phyloP scores from a whole-genome alignment of 2,888 invertebrate genomes.

The Polylopha cassiicola region DNA sequence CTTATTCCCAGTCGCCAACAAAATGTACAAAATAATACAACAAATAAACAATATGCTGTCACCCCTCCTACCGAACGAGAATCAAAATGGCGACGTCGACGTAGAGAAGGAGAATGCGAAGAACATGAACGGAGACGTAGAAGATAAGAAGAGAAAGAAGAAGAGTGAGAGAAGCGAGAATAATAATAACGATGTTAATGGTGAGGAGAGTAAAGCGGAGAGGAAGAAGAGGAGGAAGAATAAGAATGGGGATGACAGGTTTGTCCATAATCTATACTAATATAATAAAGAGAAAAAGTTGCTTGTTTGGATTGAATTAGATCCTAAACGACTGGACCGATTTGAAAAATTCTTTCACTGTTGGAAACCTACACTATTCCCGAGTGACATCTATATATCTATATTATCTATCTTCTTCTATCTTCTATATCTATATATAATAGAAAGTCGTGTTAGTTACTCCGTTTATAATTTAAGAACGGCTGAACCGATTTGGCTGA shows the following conservation, averaged over 20 bases:
- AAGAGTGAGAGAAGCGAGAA: constrained; percentile 20
- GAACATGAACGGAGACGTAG: constrained; percentile 4
- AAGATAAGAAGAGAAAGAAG: constrained; percentile 27
- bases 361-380: too few species aligned
- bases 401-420: too few species aligned
- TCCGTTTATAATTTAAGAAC: too few species aligned
- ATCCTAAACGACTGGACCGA: too few species aligned
- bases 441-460: too few species aligned
- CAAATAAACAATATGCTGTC: constrained; percentile 15
- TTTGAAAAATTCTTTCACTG: too few species aligned
- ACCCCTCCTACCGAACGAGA: constrained; percentile 13
- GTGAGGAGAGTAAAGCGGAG: constrained; percentile 8
- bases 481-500: too few species aligned
- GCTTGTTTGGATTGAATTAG: too few species aligned
- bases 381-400: too few species aligned
- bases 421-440: too few species aligned
- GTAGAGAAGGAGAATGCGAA: constrained; percentile 27
- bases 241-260: constrained; percentile 24
- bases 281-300: constrained; percentile 13
- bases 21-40: constrained; percentile 46
- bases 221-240: constrained; percentile 24
- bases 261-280: constrained; percentile 20
- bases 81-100: constrained; percentile 26
- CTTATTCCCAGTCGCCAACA: constrained; percentile 32
- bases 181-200: constrained; percentile 22